Base-by-base conservation (phyloP, 2,113 vertebrate species). In the Setophaga petechia region DNA sequence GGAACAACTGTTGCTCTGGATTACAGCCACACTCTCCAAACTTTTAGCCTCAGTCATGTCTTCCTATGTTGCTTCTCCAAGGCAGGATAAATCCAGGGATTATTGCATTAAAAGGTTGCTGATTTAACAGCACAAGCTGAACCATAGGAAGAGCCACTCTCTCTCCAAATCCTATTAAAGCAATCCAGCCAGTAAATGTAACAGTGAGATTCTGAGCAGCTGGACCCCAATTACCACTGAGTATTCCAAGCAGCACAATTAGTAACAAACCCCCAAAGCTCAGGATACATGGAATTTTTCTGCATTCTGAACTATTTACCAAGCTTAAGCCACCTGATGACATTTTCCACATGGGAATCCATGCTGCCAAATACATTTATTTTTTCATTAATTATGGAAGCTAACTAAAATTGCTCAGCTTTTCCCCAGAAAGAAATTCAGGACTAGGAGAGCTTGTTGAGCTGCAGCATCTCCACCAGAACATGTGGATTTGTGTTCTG, bases 161-260 rank as follows among this genome's bases (percentile, higher is more conserved):
- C 55, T 71, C 79, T 85, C 69, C 76, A 94, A 95, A 96, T 95
- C 90, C 89, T 59, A 87, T 94, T 90, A 94, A 94, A 92, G 87
- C 69, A 74, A 43, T 73, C 92, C 93, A 87, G n/a, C 66, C 84
- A 75, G 41, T 65, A 90, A 88, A 92, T 78, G 79, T 89, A 95
- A 61, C 59, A 51, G 58, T 49, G 90, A 87, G 49, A 86, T 68
- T 82, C 59, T 52, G 78, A 97, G 87, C 89, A 93, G 95, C 88
- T 82, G 93, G 90, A 90, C 83, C 55, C 80, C 80, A 89, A 82
- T 95, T 92, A 97, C 67, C 84, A 72, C 22, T 2, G 2, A 80
- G 62, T 55, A 82, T 31, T 93, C 82, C 65, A 76, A 82, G 82
- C 78, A 61, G 79, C 63, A 77, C 83, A 87, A 65, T 86, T 61